Evolutionary conservation across 2,113 vertebrate genomes (phyloP).

Genomic region (Campylorhamphus procurvoides): DNA sequence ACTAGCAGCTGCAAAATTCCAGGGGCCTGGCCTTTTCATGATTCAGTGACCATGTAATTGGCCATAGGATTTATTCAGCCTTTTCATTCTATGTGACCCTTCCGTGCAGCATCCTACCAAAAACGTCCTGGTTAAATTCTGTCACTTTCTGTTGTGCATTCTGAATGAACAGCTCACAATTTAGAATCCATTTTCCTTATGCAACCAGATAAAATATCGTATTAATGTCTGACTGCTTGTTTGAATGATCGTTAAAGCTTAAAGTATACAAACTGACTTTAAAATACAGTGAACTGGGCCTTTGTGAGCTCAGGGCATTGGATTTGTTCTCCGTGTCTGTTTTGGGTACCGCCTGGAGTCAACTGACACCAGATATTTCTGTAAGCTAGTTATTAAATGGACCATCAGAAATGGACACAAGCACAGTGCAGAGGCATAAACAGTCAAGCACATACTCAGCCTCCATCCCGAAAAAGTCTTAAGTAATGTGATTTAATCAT

Average conservation of each 20-base stretch:
- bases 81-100: constrained; percentile 61
- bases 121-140: neutral
- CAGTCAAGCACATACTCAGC: neutral
- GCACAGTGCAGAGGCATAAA: neutral
- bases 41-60: constrained; percentile 72
- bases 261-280: neutral
- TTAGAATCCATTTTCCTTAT: neutral
- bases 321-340: neutral
- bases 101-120: constrained; percentile 15
- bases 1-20: constrained; percentile 68
- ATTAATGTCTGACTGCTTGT: neutral
- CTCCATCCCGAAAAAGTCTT: neutral
- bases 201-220: neutral
- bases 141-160: neutral
- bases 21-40: constrained; percentile 60
- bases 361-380: neutral
- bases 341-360: neutral
- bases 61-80: constrained; percentile 65
- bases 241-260: neutral
- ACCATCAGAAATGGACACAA: neutral
- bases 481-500: neutral
- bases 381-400: neutral
- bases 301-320: neutral
- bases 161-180: neutral
- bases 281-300: neutral